Percentiles rank a stretch among this genome's conserved stretches.
Evolutionary conservation across 92 coral and sea anemone species (phyloP).

Genomic region (Phenganax subtilis): DNA sequence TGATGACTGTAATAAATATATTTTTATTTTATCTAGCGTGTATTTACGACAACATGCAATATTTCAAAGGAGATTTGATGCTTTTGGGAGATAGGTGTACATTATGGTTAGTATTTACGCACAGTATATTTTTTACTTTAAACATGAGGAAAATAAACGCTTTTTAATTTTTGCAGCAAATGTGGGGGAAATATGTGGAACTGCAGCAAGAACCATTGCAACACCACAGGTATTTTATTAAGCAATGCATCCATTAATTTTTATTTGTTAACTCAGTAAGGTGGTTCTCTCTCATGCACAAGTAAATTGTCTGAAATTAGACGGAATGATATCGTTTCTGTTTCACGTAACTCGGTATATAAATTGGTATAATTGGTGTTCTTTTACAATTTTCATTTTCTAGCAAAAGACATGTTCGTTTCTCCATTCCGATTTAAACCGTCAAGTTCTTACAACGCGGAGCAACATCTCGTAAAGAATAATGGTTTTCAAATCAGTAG

Average conservation of each 20-base stretch:
- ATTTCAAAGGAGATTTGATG: constrained; percentile 73
- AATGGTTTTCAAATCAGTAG: not conserved
- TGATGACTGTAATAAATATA: not conserved
- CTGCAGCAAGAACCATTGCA: constrained; percentile 57
- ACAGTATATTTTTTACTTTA: not conserved
- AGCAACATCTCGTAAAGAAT: not conserved
- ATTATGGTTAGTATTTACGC: constrained; percentile 61
- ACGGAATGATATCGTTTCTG: not conserved
- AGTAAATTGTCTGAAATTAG: not conserved
- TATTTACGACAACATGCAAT: constrained; percentile 72
- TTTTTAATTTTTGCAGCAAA: constrained; percentile 42
- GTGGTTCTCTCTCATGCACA: not conserved
- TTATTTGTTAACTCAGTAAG: not conserved
- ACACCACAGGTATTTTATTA: constrained; percentile 9
- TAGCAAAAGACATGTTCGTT: not conserved
- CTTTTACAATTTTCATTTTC: not conserved
- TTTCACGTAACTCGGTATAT: not conserved
- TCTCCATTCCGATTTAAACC: not conserved
- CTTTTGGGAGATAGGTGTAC: constrained; percentile 80
- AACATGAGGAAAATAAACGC: not conserved
- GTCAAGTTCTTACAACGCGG: not conserved
- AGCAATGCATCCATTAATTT: not conserved
- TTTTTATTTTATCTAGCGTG: constrained; percentile 55
- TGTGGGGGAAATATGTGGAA: constrained; percentile 61
- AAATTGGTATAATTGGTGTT: not conserved